phyloP scores from a whole-genome alignment of 2,797 vertebrate genomes.

The Muscicapa striata region DNA sequence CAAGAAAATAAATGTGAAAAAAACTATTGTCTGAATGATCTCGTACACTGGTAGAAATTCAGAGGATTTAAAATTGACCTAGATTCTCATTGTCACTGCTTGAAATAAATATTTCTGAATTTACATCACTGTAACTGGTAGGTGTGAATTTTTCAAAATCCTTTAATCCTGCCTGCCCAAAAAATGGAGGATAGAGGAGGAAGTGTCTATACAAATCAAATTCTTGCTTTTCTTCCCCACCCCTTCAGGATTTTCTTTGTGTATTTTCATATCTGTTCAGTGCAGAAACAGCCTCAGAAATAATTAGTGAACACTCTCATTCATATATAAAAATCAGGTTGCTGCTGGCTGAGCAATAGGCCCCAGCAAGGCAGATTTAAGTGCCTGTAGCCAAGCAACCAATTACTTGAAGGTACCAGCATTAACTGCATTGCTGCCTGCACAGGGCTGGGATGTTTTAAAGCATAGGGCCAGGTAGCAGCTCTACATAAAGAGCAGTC shows the following conservation, averaged over 20 bases:
- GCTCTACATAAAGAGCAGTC: neutral
- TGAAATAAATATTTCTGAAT: conserved; percentile 11
- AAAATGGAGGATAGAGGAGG: neutral
- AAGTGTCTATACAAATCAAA: neutral
- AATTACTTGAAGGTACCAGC: neutral
- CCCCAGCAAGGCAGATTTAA: conserved; percentile 11
- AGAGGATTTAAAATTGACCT: conserved; percentile 3
- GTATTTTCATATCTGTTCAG: neutral
- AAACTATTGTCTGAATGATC: neutral
- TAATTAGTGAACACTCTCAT: neutral
- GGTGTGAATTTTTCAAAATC: neutral
- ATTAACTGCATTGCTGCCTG: neutral
- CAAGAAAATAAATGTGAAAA: conserved; percentile 9
- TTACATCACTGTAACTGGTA: neutral
- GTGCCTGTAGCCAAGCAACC: conserved; percentile 57
- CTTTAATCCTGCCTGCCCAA: neutral
- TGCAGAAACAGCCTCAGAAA: neutral
- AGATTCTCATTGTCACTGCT: neutral
- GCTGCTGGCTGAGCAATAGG: conserved; percentile 10
- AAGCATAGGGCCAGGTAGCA: neutral
- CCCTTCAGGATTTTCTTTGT: neutral
- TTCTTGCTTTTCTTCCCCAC: neutral
- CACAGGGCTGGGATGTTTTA: neutral
- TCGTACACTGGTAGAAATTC: neutral
- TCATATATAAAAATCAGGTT: neutral